phyloP scores from a whole-genome alignment of 2,113 vertebrate species.

The Lanius ludovicianus region DNA sequence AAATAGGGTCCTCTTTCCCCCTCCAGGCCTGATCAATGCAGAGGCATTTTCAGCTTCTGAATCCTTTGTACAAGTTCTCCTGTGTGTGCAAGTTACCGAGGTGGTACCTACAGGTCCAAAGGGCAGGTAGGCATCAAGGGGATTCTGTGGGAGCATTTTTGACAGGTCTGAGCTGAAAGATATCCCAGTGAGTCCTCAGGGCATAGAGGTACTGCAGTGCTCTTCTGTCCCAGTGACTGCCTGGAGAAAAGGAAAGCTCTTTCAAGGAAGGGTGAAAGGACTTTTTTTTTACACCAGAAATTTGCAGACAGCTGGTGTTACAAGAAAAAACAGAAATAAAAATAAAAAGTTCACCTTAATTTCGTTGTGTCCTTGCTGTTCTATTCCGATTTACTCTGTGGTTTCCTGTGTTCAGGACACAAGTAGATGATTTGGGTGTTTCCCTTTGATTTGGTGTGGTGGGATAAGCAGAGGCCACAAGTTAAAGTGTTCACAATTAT shows the following conservation, averaged over 20 bases:
- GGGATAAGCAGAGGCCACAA: background rate
- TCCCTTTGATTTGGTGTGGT: background rate
- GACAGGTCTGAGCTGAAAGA: background rate
- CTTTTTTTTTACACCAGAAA: background rate
- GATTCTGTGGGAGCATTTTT: background rate
- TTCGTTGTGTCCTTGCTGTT: background rate
- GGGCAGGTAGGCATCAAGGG: background rate
- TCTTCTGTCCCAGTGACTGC: background rate
- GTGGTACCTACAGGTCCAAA: background rate
- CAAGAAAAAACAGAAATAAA: background rate
- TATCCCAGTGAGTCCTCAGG: background rate
- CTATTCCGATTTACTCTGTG: background rate
- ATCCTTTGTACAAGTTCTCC: background rate
- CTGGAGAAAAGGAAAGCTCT: background rate
- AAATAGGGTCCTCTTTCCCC: background rate
- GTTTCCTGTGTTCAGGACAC: background rate
- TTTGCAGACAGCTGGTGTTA: background rate
- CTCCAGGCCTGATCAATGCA: fast-evolving
- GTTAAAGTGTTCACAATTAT: background rate
- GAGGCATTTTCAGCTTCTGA: background rate
- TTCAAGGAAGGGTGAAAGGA: fast-evolving
- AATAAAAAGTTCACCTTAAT: fast-evolving
- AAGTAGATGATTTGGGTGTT: background rate
- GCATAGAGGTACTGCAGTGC: fast-evolving
- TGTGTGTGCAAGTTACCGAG: fast-evolving